Base-by-base conservation (phyloP, 2,113 vertebrate genomes). In the Crotalus helleri region DNA sequence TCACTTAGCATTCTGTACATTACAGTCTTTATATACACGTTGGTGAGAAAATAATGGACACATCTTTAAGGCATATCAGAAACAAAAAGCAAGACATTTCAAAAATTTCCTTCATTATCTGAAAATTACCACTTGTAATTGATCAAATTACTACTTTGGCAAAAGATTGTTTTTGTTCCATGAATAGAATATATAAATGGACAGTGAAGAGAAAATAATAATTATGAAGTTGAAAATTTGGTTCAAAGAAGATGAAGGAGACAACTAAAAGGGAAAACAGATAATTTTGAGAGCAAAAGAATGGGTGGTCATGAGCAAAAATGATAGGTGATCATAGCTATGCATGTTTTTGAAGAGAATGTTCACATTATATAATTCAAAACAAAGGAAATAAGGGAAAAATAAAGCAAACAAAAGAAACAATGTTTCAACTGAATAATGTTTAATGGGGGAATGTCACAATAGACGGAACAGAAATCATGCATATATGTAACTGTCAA, bases 401-500 rank as follows among this genome's bases (percentile, higher is more conserved):
- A 90, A 88, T 88, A 92, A 88, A 92, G 86, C 58, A 88, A 64
- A 90, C 57, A 64, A 90, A 46, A 21, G 46, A 49, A 88, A 88
- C n/a, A 88, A 92, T 81, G n/a, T 90, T 90, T 90, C 64, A 23
- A 90, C 92, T 93, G 69, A 90, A 90, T 90, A 55, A 90, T 58
- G 57, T 90, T 90, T 90, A 93, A 87, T 23, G 29, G 92, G 57
- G 26, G 49, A 64, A 85, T 93, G 88, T 93, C 92, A 93, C 92
- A 90, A 93, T 81, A 90, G 53, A 86, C 57, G 53, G 89, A 93
- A 90, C 61, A 61, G 57, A 90, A 93, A 93, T 93, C 92, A 87
- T 93, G 88, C 44, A 64, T 89, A 93, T 57, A 93, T 93, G 46
- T 90, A 90, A 93, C 92, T 93, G 92, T 90, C 92, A 93, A 53